Conservation (phyloP, 2,113 vertebrate genomes). For the Sminthopsis crassicaudata region DNA sequence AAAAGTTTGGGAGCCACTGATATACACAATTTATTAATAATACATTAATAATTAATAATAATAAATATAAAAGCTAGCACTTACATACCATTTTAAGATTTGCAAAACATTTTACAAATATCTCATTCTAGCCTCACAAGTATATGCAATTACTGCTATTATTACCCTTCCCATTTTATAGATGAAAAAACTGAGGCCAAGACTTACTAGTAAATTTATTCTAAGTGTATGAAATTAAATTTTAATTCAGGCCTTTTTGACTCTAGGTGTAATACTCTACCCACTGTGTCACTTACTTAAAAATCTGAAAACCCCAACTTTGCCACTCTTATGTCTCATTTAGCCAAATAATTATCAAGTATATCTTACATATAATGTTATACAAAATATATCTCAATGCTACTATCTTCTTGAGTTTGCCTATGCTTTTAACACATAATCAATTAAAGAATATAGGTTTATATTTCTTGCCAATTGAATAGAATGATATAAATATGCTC, state of each 20-base stretch:
- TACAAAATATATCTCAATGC: not conserved
- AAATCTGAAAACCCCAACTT: not conserved
- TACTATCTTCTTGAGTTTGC: not conserved
- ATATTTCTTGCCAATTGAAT: not conserved
- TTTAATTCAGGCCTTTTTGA: not conserved
- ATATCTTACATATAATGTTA: not conserved
- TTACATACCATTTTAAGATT: not conserved
- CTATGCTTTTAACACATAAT: not conserved
- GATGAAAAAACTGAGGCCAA: not conserved
- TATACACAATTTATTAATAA: not conserved
- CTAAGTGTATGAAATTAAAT: not conserved
- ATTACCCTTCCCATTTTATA: not conserved
- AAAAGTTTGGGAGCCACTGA: not conserved
- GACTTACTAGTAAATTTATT: not conserved
- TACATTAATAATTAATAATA: not conserved
- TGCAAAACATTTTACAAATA: not conserved
- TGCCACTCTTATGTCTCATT: not conserved
- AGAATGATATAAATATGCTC: constrained; percentile 44
- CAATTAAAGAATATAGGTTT: not conserved
- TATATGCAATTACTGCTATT: not conserved
- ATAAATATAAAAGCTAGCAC: not conserved
- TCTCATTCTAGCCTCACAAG: not conserved
- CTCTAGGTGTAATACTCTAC: not conserved
- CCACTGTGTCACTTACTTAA: not conserved
- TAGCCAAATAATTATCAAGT: not conserved